A percentile compares a stretch with the other conserved stretches of the same genome.
Evolutionary conservation across 1,140 invertebrate species (phyloP).

Genomic region (Bombus pyrosoma): DNA sequence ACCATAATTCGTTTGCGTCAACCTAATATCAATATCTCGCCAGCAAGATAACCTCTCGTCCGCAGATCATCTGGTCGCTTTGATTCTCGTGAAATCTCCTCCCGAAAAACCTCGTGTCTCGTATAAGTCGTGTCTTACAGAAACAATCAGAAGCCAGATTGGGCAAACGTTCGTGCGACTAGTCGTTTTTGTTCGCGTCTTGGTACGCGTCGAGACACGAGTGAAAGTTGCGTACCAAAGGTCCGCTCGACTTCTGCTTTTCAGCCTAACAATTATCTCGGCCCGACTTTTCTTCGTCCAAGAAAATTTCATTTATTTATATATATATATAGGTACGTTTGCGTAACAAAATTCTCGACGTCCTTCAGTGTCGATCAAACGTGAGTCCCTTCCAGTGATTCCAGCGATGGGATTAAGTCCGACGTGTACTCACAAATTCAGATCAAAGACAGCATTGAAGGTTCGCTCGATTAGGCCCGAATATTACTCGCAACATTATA

Average conservation of each 20-base stretch:
- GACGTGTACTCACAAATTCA: no score
- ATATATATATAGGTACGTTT: background rate
- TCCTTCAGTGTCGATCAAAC: background rate
- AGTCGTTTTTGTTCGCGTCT: background rate
- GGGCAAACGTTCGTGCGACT: background rate
- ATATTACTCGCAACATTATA: no score
- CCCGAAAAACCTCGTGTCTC: background rate
- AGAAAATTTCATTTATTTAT: background rate
- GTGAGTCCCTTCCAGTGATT: background rate
- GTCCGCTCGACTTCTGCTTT: background rate
- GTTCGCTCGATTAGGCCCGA: no score
- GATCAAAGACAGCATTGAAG: no score
- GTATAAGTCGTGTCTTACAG: background rate
- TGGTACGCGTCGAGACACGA: background rate
- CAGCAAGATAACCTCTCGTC: background rate
- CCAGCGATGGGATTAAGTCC: no score
- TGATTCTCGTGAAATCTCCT: background rate
- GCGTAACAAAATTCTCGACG: background rate
- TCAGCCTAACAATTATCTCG: background rate
- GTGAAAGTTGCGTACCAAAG: slow-evolving; percentile 1
- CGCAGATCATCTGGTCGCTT: background rate
- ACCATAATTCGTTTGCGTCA: no score
- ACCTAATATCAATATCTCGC: background rate
- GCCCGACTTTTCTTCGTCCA: background rate
- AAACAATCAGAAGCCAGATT: background rate